Evolutionary conservation across 2,797 vertebrate genomes (phyloP).

Genomic region (Luscinia megarhynchos): DNA sequence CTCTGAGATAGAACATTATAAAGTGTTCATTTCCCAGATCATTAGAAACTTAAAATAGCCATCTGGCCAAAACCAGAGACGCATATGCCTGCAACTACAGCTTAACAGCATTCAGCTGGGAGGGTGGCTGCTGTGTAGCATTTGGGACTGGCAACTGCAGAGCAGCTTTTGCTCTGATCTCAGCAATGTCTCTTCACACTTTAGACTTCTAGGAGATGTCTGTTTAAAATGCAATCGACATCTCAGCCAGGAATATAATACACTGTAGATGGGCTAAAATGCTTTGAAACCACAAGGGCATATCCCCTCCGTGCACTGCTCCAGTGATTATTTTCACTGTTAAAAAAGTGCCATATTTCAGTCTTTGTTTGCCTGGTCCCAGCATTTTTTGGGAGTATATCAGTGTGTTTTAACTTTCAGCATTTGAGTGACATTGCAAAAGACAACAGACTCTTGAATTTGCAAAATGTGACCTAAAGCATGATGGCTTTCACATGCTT

Average conservation of each 20-base stretch:
- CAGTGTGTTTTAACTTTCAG: not conserved
- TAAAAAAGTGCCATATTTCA: not conserved
- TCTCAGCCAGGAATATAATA: not conserved
- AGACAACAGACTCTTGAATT: not conserved
- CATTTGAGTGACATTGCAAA: not conserved
- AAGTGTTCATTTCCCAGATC: constrained; percentile 47
- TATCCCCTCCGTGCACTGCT: fast-evolving
- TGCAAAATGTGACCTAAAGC: not conserved
- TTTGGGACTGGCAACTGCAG: not conserved
- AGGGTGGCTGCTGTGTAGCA: not conserved
- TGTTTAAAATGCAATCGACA: not conserved
- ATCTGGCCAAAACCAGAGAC: constrained; percentile 29
- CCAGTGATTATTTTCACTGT: not conserved
- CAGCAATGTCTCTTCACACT: not conserved
- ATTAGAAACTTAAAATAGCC: constrained; percentile 42
- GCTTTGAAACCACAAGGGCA: not conserved
- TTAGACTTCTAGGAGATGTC: not conserved
- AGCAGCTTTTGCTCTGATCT: not conserved
- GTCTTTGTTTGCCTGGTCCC: not conserved
- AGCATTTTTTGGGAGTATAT: not conserved
- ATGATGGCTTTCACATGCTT: not conserved
- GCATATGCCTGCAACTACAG: not conserved
- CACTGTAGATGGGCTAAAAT: not conserved
- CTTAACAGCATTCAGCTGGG: not conserved
- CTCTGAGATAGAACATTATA: not conserved